These are phyloP conservation scores for Scylla paramamosain DNA, from an alignment of 1,140 invertebrate species.

Conservation along the genomic window DNA sequence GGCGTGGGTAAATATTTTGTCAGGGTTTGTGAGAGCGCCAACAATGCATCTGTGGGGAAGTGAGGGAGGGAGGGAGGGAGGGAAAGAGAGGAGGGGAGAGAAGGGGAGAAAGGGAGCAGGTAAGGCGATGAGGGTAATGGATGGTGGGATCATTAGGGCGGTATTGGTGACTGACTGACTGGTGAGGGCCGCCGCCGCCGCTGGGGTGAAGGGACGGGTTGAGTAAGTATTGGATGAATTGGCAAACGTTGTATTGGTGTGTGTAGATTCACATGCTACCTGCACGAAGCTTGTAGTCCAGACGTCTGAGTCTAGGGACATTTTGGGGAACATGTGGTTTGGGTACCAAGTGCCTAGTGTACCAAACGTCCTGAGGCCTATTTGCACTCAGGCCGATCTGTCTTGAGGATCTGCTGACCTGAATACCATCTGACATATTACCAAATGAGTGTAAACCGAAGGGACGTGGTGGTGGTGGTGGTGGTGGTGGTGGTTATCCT, in stretches of 20 bases:
- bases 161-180: neutral
- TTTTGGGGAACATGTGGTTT: no score
- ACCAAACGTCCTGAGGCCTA: no score
- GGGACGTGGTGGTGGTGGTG: neutral
- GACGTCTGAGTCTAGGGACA: no score
- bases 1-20: conserved; percentile 28
- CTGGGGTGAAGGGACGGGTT: neutral
- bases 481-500: neutral
- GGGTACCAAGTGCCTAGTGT: no score
- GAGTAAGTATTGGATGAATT: no score
- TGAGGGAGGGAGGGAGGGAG: neutral
- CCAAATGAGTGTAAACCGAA: no score
- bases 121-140: neutral
- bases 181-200: neutral
- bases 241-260: no score
- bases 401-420: no score
- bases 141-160: neutral
- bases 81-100: neutral
- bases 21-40: neutral
- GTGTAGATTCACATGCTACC: no score
- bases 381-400: no score
- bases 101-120: neutral
- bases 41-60: neutral
- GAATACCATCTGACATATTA: no score
- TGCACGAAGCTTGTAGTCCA: no score